phyloP scores from a whole-genome alignment of 2,113 vertebrate species.

The Indicator maculatus region DNA sequence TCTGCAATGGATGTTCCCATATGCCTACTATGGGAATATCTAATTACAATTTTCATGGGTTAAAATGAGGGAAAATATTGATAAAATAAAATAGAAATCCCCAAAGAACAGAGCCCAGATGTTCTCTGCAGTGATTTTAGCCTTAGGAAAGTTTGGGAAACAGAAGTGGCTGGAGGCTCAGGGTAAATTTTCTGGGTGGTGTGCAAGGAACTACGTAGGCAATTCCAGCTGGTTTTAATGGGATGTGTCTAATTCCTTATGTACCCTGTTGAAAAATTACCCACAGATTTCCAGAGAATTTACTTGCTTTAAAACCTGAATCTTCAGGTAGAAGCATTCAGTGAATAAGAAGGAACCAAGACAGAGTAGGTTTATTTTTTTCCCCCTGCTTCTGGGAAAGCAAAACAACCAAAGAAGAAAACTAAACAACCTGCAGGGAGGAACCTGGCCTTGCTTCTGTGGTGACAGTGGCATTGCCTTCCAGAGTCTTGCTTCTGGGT shows the following conservation, averaged over 20 bases:
- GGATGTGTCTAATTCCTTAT: not conserved
- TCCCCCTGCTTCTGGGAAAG: not conserved
- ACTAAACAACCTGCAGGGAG: not conserved
- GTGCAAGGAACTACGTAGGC: conserved; percentile 10
- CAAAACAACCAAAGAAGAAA: not conserved
- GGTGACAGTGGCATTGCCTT: not conserved
- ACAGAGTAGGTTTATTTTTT: not conserved
- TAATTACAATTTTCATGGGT: conserved; percentile 55
- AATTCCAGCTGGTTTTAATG: conserved; percentile 56
- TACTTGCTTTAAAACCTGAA: not conserved
- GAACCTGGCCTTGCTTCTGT: not conserved
- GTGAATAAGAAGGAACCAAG: not conserved
- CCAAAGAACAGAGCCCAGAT: conserved; percentile 42
- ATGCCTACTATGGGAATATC: conserved; percentile 25
- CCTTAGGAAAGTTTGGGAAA: conserved; percentile 48
- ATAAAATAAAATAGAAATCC: conserved; percentile 55
- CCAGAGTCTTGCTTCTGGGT: not conserved
- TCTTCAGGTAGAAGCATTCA: not conserved
- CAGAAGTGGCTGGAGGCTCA: conserved; percentile 37
- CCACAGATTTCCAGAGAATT: not conserved
- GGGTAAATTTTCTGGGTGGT: conserved; percentile 39
- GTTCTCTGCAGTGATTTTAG: conserved; percentile 55
- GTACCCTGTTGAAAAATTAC: not conserved
- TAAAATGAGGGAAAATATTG: conserved; percentile 41
- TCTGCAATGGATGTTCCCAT: conserved; percentile 8